Evolutionary conservation across 1,140 invertebrate species (phyloP), one percentile per base, ranked within the genome.

Genomic region (Thaumatotibia leucotreta): DNA sequence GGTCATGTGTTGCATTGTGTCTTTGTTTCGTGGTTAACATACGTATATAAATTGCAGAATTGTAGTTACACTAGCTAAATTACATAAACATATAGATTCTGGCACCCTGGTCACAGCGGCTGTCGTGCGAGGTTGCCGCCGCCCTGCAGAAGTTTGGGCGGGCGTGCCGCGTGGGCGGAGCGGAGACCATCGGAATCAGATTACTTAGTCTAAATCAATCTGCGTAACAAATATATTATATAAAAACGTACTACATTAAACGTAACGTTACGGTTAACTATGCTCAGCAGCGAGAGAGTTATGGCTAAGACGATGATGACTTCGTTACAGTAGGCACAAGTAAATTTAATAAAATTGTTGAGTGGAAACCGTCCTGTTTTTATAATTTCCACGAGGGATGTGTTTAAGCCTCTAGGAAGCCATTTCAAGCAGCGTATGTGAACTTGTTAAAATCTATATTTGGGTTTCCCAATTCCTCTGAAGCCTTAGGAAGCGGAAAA

Each of bases 51-150:
- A 45, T 11, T 14, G 35, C 14, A 35, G 24, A 11, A 50, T n/a
- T n/a, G n/a, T n/a, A n/a, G n/a, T n/a, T n/a, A n/a, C n/a, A n/a
- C n/a, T n/a, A n/a, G n/a, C n/a, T n/a, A n/a, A n/a, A n/a, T n/a
- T n/a, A n/a, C n/a, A 22, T 65, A 2, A 39, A 69, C 52, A 76
- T 35, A 20, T 33, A 14, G 20, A 54, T 74, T 73, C 69, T 88
- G 77, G 17, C 68, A 6, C 77, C 83, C 85, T 88, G 68, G 84
- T 88, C 82, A 3, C 23, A 33, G 61, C 27, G 74, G 72, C 86
- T 86, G 83, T 84, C 80, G 75, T 81, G 80, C 83, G 84, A 87
- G 83, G 77, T 85, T 79, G 86, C 85, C 82, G 80, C 86, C 88
- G 86, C 84, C 88, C 88, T 88, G 80, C 64, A 66, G 61, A 65